Percentiles rank a stretch among this genome's conserved stretches.
Evolutionary conservation across 2,888 invertebrate genomes (phyloP).

Genomic region (Tetranychus truncatus): DNA sequence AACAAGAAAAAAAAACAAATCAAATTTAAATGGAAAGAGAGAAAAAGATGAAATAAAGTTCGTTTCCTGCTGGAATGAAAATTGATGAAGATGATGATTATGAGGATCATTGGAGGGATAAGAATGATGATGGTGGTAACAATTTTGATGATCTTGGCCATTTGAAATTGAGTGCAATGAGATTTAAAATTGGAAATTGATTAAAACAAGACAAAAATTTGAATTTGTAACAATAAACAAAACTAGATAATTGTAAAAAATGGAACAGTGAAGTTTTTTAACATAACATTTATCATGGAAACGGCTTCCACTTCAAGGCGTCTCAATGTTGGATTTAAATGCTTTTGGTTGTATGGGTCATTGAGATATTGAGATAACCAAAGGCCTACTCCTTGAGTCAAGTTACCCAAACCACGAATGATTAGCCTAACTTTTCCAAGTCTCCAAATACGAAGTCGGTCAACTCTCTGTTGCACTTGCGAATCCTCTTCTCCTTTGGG

Average conservation of each 20-base stretch:
- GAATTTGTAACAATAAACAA: background rate
- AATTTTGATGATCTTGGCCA: background rate
- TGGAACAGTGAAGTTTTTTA: slow-evolving; percentile 27
- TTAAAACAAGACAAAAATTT: background rate
- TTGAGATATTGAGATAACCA: slow-evolving; percentile 24
- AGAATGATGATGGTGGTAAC: background rate
- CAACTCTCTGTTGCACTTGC: slow-evolving; percentile 24
- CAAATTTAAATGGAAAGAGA: background rate
- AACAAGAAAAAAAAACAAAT: background rate
- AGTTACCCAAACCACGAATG: slow-evolving; percentile 27
- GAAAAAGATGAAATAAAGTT: background rate
- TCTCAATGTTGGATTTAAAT: slow-evolving; percentile 24
- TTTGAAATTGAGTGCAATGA: background rate
- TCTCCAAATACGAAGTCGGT: slow-evolving; percentile 26
- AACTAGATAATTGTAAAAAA: slow-evolving; percentile 27
- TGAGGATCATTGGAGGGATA: background rate
- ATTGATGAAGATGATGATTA: background rate
- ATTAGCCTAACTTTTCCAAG: slow-evolving; percentile 26
- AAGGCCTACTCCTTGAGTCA: slow-evolving; percentile 27
- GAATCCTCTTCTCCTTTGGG: slow-evolving; percentile 17
- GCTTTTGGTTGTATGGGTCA: slow-evolving; percentile 18
- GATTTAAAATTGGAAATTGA: background rate
- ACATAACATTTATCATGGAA: slow-evolving; percentile 23
- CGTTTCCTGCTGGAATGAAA: background rate
- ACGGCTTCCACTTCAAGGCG: slow-evolving; percentile 26